These are phyloP conservation scores for Drosophila melanocephala DNA, from an alignment of 2,888 invertebrate genomes.

Conservation along the genomic window DNA sequence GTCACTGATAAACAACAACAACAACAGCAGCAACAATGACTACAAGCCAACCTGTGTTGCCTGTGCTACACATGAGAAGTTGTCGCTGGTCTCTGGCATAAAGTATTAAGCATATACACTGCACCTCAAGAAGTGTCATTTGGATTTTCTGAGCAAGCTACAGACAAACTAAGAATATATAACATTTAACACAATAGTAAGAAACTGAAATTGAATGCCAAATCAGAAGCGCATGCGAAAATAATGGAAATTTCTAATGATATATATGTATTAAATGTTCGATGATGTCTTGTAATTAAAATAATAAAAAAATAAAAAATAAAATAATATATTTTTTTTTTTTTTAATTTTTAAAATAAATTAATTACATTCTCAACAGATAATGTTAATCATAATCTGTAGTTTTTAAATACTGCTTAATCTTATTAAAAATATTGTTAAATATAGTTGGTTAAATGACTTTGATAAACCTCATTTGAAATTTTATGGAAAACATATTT, in stretches of 20 bases:
- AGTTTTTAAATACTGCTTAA: not conserved
- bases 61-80: slow-evolving; percentile 57
- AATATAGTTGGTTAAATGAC: not conserved
- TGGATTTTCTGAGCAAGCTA: not conserved
- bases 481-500: not conserved
- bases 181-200: not conserved
- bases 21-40: slow-evolving; percentile 28
- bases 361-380: not conserved
- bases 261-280: too few species aligned
- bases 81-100: slow-evolving; percentile 19
- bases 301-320: not conserved
- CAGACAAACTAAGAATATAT: not conserved
- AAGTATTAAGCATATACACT: slow-evolving; percentile 27
- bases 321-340: too few species aligned
- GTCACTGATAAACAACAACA: slow-evolving; percentile 20
- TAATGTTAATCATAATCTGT: not conserved
- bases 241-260: too few species aligned
- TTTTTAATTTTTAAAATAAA: too few species aligned
- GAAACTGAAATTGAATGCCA: too few species aligned
- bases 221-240: too few species aligned
- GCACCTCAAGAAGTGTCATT: not conserved
- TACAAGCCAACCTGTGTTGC: slow-evolving; percentile 31
- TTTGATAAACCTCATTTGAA: not conserved
- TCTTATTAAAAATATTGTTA: not conserved
- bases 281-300: not conserved